phyloP scores from a whole-genome alignment of 2,797 vertebrate species.

The Loriculus beryllinus region DNA sequence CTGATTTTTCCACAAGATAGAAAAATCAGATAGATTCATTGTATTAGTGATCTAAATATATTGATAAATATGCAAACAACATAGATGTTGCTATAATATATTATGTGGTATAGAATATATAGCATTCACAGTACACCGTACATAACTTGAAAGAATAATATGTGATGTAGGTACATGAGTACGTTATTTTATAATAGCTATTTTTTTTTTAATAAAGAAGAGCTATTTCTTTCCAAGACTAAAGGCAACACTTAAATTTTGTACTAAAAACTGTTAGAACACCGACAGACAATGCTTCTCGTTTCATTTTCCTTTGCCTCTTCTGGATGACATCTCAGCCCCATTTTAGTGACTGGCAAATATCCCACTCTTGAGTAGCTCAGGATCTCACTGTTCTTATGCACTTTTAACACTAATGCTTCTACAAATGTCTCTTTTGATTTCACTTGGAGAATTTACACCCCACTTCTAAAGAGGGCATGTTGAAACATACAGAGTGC shows the following conservation, averaged over 20 bases:
- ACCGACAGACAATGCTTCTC: not conserved
- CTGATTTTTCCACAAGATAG: not conserved
- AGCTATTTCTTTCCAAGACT: not conserved
- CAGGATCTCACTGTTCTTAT: not conserved
- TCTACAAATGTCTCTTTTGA: not conserved
- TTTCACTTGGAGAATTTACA: not conserved
- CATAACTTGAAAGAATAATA: not conserved
- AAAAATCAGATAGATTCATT: not conserved
- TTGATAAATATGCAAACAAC: not conserved
- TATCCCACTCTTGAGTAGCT: not conserved
- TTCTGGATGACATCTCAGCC: not conserved
- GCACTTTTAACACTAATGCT: not conserved
- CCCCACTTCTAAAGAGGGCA: not conserved
- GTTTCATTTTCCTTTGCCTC: not conserved
- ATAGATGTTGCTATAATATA: not conserved
- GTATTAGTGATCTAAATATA: not conserved
- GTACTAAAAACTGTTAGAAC: not conserved
- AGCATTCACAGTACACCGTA: not conserved
- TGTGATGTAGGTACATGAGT: not conserved
- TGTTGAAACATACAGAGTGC: not conserved
- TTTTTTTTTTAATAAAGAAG: not conserved
- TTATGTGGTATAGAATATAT: not conserved
- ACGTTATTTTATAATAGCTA: not conserved
- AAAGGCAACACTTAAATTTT: not conserved
- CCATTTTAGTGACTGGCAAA: not conserved